These are phyloP conservation scores for Candidula unifasciata DNA, from an alignment of 2,888 invertebrate genomes.

Conservation along the genomic window DNA sequence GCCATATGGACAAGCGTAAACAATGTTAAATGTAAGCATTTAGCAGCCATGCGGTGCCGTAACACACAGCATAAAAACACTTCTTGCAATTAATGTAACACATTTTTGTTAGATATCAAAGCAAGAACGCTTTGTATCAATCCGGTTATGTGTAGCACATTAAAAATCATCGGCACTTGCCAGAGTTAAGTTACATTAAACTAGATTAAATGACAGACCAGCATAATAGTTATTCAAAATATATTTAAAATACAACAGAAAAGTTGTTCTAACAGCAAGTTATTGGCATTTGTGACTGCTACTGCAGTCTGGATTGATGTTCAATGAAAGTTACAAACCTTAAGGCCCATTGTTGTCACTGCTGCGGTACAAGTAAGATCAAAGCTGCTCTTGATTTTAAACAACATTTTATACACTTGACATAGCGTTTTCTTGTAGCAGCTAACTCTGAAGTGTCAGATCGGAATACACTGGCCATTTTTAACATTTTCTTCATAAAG, in stretches of 20 bases:
- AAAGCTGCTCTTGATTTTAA: constrained; percentile 95
- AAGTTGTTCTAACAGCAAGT: too few relatives aligned
- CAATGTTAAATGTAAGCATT: not conserved
- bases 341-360: constrained; percentile 99
- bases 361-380: constrained; percentile 98
- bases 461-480: constrained; percentile 83
- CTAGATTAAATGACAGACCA: too few relatives aligned
- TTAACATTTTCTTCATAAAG: constrained; percentile 82
- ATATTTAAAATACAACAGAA: too few relatives aligned
- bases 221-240: too few relatives aligned
- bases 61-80: constrained; percentile 11
- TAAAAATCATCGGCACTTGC: too few relatives aligned
- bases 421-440: constrained; percentile 76
- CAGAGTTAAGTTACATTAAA: too few relatives aligned
- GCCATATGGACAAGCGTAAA: too few relatives aligned
- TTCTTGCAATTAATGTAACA: constrained; percentile 15
- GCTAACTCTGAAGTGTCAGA: constrained; percentile 78
- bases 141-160: constrained; percentile 39
- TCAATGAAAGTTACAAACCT: too few relatives aligned
- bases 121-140: constrained; percentile 15
- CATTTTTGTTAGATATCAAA: constrained; percentile 40
- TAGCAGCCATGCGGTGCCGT: not conserved
- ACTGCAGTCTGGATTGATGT: too few relatives aligned
- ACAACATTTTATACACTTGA: constrained; percentile 99
- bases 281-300: too few relatives aligned